Evolutionary conservation across 2,797 vertebrate species (phyloP).

Genomic region (Falco concolor): DNA sequence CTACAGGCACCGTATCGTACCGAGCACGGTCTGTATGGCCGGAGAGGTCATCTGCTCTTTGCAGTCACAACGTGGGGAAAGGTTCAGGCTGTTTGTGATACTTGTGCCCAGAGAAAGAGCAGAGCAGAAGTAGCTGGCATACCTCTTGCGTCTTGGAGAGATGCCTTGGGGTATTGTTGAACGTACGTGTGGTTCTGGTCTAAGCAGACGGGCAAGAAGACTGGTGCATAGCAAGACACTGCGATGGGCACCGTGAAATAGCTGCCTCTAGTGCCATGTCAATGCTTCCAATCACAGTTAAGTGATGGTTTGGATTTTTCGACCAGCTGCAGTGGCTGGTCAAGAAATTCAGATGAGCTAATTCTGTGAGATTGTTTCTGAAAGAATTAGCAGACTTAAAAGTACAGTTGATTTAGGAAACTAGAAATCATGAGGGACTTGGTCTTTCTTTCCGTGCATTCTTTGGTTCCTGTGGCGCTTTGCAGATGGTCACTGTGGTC

Average conservation of each 20-base stretch:
- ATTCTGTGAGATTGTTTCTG: background rate
- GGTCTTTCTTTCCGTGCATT: background rate
- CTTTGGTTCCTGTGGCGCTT: background rate
- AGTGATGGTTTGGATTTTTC: background rate
- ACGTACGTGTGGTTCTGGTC: background rate
- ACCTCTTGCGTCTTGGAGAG: background rate
- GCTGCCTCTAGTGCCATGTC: background rate
- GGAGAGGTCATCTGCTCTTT: background rate
- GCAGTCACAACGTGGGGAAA: background rate
- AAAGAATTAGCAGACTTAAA: background rate
- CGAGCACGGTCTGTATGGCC: accelerated
- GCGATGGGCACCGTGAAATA: background rate
- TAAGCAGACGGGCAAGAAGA: background rate
- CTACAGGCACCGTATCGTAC: accelerated
- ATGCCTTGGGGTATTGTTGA: background rate
- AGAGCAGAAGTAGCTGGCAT: background rate
- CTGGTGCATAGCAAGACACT: background rate
- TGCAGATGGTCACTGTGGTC: background rate
- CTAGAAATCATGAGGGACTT: background rate
- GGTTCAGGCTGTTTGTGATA: background rate
- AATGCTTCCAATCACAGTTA: background rate
- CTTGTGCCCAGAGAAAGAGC: background rate
- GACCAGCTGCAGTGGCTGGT: background rate
- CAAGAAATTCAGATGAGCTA: background rate
- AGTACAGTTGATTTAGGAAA: background rate